phyloP scores from a whole-genome alignment of 2,797 vertebrate genomes.

The Aphelocoma californica region DNA sequence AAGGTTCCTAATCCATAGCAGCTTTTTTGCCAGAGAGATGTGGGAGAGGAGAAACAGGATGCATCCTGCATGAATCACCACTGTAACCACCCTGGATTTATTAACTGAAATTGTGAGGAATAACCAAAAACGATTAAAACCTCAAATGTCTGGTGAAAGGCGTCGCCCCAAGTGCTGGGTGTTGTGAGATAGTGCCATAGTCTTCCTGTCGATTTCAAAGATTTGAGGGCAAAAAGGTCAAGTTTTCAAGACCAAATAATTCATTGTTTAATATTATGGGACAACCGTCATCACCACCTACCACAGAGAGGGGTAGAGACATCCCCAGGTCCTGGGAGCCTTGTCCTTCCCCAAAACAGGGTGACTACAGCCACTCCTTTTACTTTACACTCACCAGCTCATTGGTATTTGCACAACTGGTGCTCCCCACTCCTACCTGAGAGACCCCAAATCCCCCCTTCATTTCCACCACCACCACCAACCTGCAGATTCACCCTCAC shows the following conservation, averaged over 20 bases:
- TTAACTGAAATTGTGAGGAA: conserved; percentile 51
- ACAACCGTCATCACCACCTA: rapidly evolving
- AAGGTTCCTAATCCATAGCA: conserved; percentile 56
- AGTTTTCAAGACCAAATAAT: background rate
- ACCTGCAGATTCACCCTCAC: background rate
- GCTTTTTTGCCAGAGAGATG: conserved; percentile 51
- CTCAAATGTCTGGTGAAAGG: conserved; percentile 3
- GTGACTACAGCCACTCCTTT: background rate
- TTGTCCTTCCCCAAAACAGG: background rate
- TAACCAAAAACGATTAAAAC: conserved; percentile 46
- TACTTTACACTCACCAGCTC: background rate
- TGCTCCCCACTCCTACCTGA: background rate
- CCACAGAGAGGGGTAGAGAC: background rate
- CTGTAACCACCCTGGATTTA: conserved; percentile 60
- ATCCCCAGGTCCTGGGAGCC: background rate
- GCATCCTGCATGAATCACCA: conserved; percentile 60
- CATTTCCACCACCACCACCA: background rate
- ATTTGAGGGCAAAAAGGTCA: background rate
- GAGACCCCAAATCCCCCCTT: background rate
- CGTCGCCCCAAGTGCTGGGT: background rate
- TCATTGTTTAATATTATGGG: background rate
- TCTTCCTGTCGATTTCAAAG: background rate
- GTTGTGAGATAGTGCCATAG: background rate
- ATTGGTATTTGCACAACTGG: background rate
- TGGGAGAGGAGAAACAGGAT: conserved; percentile 62